Base-by-base conservation (phyloP, 2,113 vertebrate genomes). In the Pomatorhinus ruficollis region DNA sequence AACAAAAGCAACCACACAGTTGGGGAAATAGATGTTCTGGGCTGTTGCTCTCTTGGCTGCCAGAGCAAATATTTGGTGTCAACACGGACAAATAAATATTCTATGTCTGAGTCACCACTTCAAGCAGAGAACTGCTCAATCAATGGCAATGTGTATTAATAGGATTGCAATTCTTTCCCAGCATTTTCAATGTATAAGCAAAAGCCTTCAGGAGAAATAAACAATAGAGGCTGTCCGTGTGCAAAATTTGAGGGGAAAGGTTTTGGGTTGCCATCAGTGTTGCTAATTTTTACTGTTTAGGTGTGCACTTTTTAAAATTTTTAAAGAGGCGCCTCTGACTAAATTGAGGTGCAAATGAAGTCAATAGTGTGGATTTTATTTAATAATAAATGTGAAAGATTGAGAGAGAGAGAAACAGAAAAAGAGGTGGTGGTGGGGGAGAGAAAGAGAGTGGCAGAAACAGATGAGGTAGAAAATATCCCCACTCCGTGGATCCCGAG, bases 51-150 rank as follows among this genome's bases (percentile, higher is more conserved):
- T 10, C 22, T 83, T 81, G 59, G 52, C 39, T 90, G 84, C 35
- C 68, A 89, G 47, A 78, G 42, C 16, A 93, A 93, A 89, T 83
- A 74, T 44, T 81, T 87, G 19, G 11, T 79, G 80, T 91, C 49
- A 79, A 63, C 3, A 15, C 3, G 4, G 68, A 64, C 42, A 87
- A 94, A 92, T 56, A 92, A 92, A 94, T 81, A 89, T 80, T 83
- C 15, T 15, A 5, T 12, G 2, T 15, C 64, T 92, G 59, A 89
- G 16, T 90, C 59, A 77, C 39, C 10, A 27, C 52, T 87, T 92
- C 3, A 35, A 82, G 60, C 59, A 57, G 25, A 83, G 42, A 92
- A 50, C 68, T 74, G 31, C 25, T 93, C 84, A 54, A 78, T 52
- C 35, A 47, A 33, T 92, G 42, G 23, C 12, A 77, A 47, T 28